Evolutionary conservation across 1,140 invertebrate genomes (phyloP), one percentile per base, ranked within the genome.

Genomic region (Bombus difficillimus): DNA sequence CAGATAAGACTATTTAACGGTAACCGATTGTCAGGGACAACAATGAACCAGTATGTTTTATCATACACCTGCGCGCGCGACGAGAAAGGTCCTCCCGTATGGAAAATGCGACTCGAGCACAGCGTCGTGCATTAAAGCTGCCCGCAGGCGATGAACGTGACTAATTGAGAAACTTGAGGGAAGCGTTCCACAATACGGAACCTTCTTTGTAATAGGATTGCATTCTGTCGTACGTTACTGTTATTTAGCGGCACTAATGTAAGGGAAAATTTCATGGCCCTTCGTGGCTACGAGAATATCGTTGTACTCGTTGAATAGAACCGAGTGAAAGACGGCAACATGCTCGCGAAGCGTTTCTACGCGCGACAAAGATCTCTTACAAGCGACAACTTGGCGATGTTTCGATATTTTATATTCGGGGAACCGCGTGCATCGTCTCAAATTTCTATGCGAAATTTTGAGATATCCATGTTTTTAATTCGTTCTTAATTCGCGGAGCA

Each of bases 161-260:
- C 66, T 80, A 80, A 84, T 78, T 84, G 66, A 47, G 66, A 71
- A 72, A 78, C 43, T 80, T 57, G 66, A 72, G 83, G 53, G n/a
- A 62, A 62, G 79, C 25, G 69, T 47, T 80, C 8, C 73, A 68
- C 64, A 34, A 66, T 68, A 57, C 32, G 32, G 32, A 34, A 4
- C 5, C 62, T 66, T 37, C 37, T 83, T 83, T 76, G 34, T 81
- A 72, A 72, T 53, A 72, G 79, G 47, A 59, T 72, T 71, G 79
- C 68, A 41, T 59, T 41, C 79, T 41, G 34, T 72, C 68, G 47
- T 43, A n/a, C 41, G 77, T 79, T 47, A 79, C 68, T 57, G 66
- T 80, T 53, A 80, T 80, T 39, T 43, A 53, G 68, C 43, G 53
- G 37, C 68, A 68, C 41, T 72, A 59, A 62, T 57, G 43, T n/a